Evolutionary conservation across 2,797 vertebrate species (phyloP), one percentile per base, ranked within the genome.

Genomic region (Gadopsis bispinosus): DNA sequence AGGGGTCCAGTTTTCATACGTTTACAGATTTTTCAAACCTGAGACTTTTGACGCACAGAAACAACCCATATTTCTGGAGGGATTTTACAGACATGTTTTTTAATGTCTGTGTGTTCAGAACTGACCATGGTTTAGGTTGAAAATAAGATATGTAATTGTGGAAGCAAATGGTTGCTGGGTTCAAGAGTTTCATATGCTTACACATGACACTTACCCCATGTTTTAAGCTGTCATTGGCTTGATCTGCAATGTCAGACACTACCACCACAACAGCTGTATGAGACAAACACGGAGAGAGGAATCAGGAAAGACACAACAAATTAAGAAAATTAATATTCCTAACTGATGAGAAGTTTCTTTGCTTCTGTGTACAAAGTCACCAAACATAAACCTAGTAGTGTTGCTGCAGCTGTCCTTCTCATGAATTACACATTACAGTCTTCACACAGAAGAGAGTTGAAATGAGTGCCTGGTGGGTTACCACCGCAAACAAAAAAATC

Each of bases 161-260:
- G 4, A 73, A 59, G 13, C n/a, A 63, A 29, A 66, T 48, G 1
- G 56, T 58, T 72, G 8, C 9, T 67, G 20, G n/a, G 16, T 54
- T 45, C 35, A 64, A 48, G 29, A 72, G 4, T 60, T 55, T 33
- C 45, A 62, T 35, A 39, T 31, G 12, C 39, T 20, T 6, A 14
- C 7, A 61, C 2, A 8, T 59, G 22, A 70, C 17, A 96, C 98
- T 97, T 86, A 99, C 98, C 95, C 97, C 98, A 68, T 99, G 95
- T 77, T 95, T 95, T 89, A 99, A 95, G 87, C 95, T 96, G 88
- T 98, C 97, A 0, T 96, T 97, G 68, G 96, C 96, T 73, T 94
- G 95, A 88, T 97, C 97, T 0, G 96, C 96, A 70, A 99, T 92
- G 88, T 97, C 96, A 73, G 97, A 96, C 88, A 99, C 88, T 5